These are phyloP conservation scores for Cotesia vestalis DNA, from an alignment of 1,140 invertebrate species.

Conservation along the genomic window DNA sequence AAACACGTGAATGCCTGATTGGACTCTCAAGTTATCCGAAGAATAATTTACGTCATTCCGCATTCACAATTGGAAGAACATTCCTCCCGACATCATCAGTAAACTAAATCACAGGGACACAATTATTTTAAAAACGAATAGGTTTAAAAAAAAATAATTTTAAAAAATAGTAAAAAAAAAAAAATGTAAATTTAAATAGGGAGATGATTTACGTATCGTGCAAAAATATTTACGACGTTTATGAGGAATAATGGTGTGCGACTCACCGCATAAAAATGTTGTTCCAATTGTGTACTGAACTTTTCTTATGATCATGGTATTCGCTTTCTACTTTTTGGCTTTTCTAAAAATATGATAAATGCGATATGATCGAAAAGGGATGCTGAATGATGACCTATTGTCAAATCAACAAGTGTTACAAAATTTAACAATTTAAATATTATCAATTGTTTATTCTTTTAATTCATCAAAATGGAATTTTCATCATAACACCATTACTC, in stretches of 20 bases:
- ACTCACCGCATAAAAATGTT: conserved; percentile 68
- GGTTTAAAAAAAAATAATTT: conserved; percentile 43
- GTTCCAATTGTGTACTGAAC: conserved; percentile 66
- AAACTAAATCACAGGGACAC: conserved; percentile 36
- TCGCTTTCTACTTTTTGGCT: conserved; percentile 68
- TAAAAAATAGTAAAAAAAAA: conserved; percentile 38
- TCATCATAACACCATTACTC: too few species aligned
- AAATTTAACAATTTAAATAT: conserved; percentile 2
- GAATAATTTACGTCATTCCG: conserved; percentile 51
- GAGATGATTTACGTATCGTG: conserved; percentile 57
- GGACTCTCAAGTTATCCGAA: background rate
- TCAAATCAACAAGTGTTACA: background rate
- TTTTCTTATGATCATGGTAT: conserved; percentile 61
- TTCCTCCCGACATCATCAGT: conserved; percentile 56
- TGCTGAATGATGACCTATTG: conserved; percentile 22
- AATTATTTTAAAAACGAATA: conserved; percentile 41
- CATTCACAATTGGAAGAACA: conserved; percentile 68
- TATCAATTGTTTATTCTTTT: too few species aligned
- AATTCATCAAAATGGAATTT: too few species aligned
- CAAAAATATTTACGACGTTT: conserved; percentile 59
- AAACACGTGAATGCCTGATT: conserved; percentile 12
- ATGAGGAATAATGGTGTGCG: conserved; percentile 55
- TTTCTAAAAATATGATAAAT: conserved; percentile 68
- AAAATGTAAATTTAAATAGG: conserved; percentile 31
- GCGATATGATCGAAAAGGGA: conserved; percentile 58